Evolutionary conservation across 2,113 vertebrate genomes (phyloP), one percentile per base, ranked within the genome.

Genomic region (Megaceryle torquata): DNA sequence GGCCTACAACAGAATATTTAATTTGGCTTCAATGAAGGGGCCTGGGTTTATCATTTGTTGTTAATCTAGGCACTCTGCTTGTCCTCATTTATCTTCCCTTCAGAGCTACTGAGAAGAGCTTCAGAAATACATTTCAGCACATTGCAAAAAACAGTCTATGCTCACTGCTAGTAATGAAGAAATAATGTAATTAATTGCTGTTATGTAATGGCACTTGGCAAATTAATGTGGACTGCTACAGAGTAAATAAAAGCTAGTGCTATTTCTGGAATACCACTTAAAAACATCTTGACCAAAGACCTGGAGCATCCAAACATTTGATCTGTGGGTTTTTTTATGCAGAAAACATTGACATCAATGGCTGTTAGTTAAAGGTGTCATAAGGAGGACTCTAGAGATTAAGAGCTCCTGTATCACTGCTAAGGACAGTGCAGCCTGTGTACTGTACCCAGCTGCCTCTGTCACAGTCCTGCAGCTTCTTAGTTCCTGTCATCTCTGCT

Each of bases 171-270:
- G 93, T 77, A 94, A 90, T 70, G 89, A 96, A 82, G 93, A 91
- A 95, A 89, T 97, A 82, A 94, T 94, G 74, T 70, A 80, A 94
- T 89, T 96, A 96, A 96, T 94, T 82, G 79, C 70, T 77, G 44
- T 96, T 95, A 93, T 2, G n/a, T 79, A 96, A 94, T 77, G 63
- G 54, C 75, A 88, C 89, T 96, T 94, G 91, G 85, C 78, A 89
- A 95, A 96, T 93, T 82, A 91, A 83, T 5, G 21, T 50, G 54
- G 22, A 24, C 41, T 21, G 67, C 78, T 61, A 50, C 22, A 75
- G 50, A 67, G 60, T 82, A 88, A 94, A 88, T 74, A 94, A 94
- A 93, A 59, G 31, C 81, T 43, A 16, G 25, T 43, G 41, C 82
- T 96, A 63, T 89, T 95, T 88, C 78, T 82, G 63, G 63, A 69